These are phyloP conservation scores for Eremobia ochroleuca DNA, from an alignment of 2,888 invertebrate genomes.

Conservation along the genomic window DNA sequence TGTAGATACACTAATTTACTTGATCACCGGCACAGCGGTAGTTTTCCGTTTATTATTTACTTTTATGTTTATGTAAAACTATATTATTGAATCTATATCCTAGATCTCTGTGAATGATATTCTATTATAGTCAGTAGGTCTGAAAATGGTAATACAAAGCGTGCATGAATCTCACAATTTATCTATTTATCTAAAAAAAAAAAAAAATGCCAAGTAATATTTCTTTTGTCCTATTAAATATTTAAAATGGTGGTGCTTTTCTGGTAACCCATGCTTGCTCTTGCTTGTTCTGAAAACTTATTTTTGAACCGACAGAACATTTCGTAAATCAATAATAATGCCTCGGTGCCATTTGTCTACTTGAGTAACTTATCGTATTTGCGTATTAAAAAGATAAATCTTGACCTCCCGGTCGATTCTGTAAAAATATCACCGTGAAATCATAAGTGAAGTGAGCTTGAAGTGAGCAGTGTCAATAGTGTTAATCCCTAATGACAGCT, in stretches of 20 bases:
- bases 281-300: background rate
- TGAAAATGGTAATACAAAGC: conserved; percentile 1
- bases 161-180: background rate
- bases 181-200: no score
- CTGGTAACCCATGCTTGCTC: background rate
- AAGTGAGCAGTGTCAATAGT: no score
- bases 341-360: background rate
- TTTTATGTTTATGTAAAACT: conserved; percentile 27
- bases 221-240: background rate
- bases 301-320: background rate
- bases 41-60: conserved; percentile 51
- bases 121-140: conserved; percentile 13
- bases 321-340: background rate
- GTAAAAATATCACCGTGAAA: no score
- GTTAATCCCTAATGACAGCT: no score
- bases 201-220: background rate
- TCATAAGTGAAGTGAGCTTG: no score
- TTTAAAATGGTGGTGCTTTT: background rate
- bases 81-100: conserved; percentile 26
- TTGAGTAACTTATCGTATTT: background rate
- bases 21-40: conserved; percentile 18
- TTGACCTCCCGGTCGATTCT: no score
- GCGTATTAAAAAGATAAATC: background rate
- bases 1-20: conserved; percentile 42
- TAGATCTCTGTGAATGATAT: background rate